Evolutionary conservation across 2,888 invertebrate genomes (phyloP).

Genomic region (Tipula lateralis): DNA sequence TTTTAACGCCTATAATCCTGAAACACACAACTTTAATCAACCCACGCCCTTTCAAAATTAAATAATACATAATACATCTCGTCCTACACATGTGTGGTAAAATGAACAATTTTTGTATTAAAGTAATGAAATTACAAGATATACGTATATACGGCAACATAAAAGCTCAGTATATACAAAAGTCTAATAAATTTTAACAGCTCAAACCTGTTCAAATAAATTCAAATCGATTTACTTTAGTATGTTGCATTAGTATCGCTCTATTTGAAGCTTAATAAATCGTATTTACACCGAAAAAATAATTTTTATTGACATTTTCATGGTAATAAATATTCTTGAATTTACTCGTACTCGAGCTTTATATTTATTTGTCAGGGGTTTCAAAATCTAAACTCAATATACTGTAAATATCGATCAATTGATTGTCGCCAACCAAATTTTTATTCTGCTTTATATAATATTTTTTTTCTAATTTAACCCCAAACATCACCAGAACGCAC

Average conservation of each 20-base stretch:
- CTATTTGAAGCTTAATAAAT: constrained; percentile 5
- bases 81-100: too few species aligned
- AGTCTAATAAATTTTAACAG: background rate
- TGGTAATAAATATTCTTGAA: background rate
- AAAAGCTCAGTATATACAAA: background rate
- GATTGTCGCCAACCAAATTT: constrained; percentile 1
- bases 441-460: background rate
- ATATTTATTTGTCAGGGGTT: background rate
- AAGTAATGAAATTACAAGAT: too few species aligned
- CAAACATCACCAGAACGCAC: background rate
- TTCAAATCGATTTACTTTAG: constrained; percentile 13
- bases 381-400: background rate
- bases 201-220: background rate
- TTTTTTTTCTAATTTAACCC: background rate
- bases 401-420: constrained; percentile 24
- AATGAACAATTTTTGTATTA: too few species aligned
- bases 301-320: background rate
- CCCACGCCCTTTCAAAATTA: too few species aligned
- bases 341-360: background rate
- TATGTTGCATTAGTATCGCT: constrained; percentile 6
- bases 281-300: background rate
- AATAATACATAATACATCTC: too few species aligned
- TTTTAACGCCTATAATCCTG: too few species aligned
- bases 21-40: too few species aligned
- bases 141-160: too few species aligned